phyloP scores from a whole-genome alignment of 2,797 vertebrate species.

The Diplodus puntazzo region DNA sequence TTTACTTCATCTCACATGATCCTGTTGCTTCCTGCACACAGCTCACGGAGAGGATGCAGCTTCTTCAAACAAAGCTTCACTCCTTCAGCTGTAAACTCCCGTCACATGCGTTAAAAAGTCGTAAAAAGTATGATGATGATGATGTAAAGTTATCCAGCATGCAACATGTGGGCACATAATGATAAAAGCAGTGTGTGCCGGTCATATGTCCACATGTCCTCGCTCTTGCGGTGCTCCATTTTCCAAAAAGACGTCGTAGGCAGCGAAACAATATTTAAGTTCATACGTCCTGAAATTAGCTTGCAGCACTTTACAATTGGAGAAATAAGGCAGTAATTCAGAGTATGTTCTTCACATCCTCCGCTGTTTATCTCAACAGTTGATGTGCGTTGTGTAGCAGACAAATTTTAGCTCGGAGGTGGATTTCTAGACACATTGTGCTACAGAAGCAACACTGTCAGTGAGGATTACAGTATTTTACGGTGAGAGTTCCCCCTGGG shows the following conservation, averaged over 20 bases:
- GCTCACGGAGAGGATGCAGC: background rate
- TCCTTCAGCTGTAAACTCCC: background rate
- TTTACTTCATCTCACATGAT: background rate
- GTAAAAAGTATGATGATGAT: background rate
- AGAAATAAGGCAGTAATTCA: constrained; percentile 24
- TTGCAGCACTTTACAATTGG: background rate
- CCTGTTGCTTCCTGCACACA: background rate
- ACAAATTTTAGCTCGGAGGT: constrained; percentile 54
- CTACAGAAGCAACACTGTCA: constrained; percentile 57
- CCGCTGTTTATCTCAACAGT: constrained; percentile 53
- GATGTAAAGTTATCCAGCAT: background rate
- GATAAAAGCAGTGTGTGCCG: background rate
- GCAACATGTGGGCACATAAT: background rate
- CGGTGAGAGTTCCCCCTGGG: constrained; percentile 61
- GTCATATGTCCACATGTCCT: no score
- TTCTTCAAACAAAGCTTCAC: background rate
- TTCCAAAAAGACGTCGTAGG: background rate
- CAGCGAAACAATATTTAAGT: background rate
- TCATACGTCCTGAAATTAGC: background rate
- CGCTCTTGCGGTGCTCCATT: no score
- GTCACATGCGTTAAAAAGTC: background rate
- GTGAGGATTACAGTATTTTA: constrained; percentile 62
- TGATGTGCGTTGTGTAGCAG: constrained; percentile 24
- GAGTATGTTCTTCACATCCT: constrained; percentile 42
- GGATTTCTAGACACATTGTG: constrained; percentile 60